These are phyloP conservation scores for Oryzias javanicus DNA, from an alignment of 2,113 vertebrate species.

Conservation along the genomic window DNA sequence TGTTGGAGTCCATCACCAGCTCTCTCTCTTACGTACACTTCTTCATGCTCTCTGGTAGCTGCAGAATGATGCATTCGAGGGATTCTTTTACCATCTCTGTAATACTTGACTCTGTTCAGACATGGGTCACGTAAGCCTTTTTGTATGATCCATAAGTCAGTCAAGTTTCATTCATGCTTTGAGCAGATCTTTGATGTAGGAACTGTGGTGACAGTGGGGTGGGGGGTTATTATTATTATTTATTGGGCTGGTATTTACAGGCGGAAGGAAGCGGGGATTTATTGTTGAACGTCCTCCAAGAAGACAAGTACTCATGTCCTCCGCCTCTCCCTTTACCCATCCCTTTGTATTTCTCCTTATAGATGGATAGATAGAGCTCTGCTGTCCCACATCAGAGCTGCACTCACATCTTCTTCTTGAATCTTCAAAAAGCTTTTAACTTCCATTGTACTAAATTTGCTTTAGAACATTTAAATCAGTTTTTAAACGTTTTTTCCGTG, in stretches of 20 bases:
- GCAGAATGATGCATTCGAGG: too few species aligned
- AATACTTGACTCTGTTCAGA: too few species aligned
- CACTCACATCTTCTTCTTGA: too few species aligned
- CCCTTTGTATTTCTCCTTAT: slow-evolving; percentile 46
- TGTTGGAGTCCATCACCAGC: too few species aligned
- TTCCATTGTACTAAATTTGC: too few species aligned
- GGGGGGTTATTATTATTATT: slow-evolving; percentile 33
- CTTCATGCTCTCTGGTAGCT: too few species aligned
- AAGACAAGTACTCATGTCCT: slow-evolving; percentile 64
- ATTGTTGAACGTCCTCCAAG: slow-evolving; percentile 55
- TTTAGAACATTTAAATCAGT: slow-evolving; percentile 2
- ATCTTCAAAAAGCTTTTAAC: too few species aligned
- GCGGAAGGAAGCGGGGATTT: slow-evolving; percentile 64
- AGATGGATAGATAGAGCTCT: slow-evolving; percentile 17
- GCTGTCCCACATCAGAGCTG: neutral
- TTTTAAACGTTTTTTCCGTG: slow-evolving; percentile 10
- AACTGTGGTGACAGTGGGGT: slow-evolving; percentile 6
- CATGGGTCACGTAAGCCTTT: neutral
- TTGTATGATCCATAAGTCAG: slow-evolving; percentile 6
- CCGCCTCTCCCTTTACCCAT: slow-evolving; percentile 45
- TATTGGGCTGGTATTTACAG: slow-evolving; percentile 60
- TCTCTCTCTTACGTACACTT: too few species aligned
- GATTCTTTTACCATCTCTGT: too few species aligned
- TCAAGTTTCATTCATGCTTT: slow-evolving; percentile 59
- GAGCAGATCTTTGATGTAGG: slow-evolving; percentile 63